Evolutionary conservation across 2,797 vertebrate species (phyloP).

Genomic region (Balearica regulorum): DNA sequence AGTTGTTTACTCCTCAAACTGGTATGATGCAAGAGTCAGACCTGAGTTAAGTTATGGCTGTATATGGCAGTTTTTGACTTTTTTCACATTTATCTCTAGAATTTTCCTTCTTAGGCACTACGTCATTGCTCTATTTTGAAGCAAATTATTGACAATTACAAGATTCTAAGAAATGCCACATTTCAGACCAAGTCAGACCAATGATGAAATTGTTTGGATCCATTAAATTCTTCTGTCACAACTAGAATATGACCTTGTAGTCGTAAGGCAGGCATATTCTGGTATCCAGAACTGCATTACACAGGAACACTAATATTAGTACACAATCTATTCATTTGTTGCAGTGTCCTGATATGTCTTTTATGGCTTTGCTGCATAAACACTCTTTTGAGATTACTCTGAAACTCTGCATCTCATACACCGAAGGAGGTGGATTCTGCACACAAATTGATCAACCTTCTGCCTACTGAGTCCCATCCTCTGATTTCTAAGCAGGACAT

Average conservation of each 20-base stretch:
- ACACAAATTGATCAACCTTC: neutral
- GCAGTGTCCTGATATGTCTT: neutral
- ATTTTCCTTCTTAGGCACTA: neutral
- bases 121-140: neutral
- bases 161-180: neutral
- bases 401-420: neutral
- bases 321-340: neutral
- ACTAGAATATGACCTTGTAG: neutral
- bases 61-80: neutral
- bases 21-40: neutral
- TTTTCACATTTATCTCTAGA: neutral
- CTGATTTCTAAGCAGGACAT: neutral
- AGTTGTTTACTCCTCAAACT: neutral
- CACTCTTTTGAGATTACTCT: neutral
- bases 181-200: neutral
- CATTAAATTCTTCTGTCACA: neutral
- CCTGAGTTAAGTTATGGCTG: neutral
- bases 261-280: neutral
- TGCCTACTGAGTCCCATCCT: neutral
- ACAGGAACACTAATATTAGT: neutral
- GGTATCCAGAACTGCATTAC: neutral
- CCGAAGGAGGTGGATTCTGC: neutral
- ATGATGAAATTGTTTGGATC: neutral
- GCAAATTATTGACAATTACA: neutral
- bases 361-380: neutral